These are phyloP conservation scores for Acridotheres tristis DNA, from an alignment of 2,797 vertebrate species.

Conservation along the genomic window DNA sequence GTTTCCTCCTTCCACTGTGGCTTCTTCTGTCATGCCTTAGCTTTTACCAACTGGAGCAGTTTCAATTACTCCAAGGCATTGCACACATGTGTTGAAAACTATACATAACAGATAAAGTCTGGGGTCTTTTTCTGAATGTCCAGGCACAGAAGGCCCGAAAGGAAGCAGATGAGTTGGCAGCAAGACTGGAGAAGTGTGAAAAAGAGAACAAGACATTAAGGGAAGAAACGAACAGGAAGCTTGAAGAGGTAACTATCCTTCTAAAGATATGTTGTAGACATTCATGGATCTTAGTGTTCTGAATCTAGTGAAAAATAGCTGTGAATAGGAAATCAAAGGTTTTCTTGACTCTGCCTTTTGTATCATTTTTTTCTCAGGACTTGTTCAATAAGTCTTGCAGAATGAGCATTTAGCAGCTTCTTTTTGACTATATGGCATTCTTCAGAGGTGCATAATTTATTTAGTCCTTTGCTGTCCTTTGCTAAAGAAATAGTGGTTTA, in stretches of 20 bases:
- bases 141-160: constrained; percentile 85
- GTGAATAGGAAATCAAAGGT: not conserved
- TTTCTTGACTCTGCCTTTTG: not conserved
- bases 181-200: constrained; percentile 81
- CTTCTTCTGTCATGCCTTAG: not conserved
- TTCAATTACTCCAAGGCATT: not conserved
- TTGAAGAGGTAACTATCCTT: constrained; percentile 77
- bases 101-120: not conserved
- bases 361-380: not conserved
- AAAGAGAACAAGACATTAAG: constrained; percentile 78
- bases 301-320: not conserved
- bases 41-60: not conserved
- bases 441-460: not conserved
- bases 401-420: not conserved
- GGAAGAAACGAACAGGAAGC: constrained; percentile 81
- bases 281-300: not conserved
- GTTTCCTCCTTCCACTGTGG: not conserved
- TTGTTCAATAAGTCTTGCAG: not conserved
- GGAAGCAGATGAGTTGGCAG: constrained; percentile 84
- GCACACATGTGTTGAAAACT: not conserved
- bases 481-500: not conserved
- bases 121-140: not conserved
- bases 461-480: not conserved
- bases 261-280: not conserved
- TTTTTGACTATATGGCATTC: not conserved